Evolutionary conservation across 2,888 invertebrate genomes (phyloP), one percentile per base, ranked within the genome.

Genomic region (Eueremaeus valkanovi): DNA sequence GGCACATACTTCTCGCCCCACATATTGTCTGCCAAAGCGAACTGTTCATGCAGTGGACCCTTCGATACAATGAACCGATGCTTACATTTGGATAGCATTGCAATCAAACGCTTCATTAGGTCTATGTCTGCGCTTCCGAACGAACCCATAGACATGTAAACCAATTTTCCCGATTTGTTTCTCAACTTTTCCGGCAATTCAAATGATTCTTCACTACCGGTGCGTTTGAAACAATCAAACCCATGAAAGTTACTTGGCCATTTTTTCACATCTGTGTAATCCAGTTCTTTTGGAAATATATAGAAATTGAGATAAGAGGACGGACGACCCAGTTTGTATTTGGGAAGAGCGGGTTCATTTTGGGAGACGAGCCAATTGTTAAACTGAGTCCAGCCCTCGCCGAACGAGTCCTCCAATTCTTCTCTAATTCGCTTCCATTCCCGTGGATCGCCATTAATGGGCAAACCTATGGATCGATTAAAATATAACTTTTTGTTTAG

Each of bases 141-240:
- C 11, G 75, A 72, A 5, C 76, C 76, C 73, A 76, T 58, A 11
- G 76, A 76, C 24, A 76, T 58, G 24, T 72, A 76, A n/a, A 76
- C 63, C 18, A 76, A 31, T 66, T 76, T 76, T 0, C 73, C 75
- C 3, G 21, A 1, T 45, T 21, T 49, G 31, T 49, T 36, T 24
- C 24, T n/a, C 0, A 76, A 13, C 3, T 51, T 61, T 49, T 72
- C 72, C 3, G 77, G 75, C 29, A 77, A 11, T 33, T 73, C 73
- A 75, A 77, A 77, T 8, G 31, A 13, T 0, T 70, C 70, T 18
- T 70, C 68, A 13, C 2, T 45, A 9, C 42, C 75, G 21, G 68
- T 42, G 18, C 75, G 18, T 24, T 49, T 45, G 1, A 76, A 73
- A n/a, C 66, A 51, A 36, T 76, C 76, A 16, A 73, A 73, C 3